Conservation (phyloP, 37 sponge, comb jelly and placozoan genomes). For the Halisarca cf. caerulea region DNA sequence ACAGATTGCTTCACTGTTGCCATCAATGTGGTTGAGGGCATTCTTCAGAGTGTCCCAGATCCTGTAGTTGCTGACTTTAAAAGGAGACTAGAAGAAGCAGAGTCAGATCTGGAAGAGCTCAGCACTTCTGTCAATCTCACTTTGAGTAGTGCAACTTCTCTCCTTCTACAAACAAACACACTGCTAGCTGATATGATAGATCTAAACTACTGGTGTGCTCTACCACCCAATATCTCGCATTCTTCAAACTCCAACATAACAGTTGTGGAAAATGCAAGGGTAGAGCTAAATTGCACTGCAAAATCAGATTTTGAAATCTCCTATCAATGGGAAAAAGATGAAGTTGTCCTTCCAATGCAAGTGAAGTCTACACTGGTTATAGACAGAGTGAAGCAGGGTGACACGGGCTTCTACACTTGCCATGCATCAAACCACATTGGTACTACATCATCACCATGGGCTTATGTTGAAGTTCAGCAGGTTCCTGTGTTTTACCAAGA, state of each 20-base stretch:
- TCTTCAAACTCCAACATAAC: conserved; percentile 3
- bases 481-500: conserved; percentile 5
- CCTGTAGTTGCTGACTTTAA: neutral
- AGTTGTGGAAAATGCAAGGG: neutral
- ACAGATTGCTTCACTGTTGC: conserved; percentile 21
- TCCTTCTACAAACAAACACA: neutral
- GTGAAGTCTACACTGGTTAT: neutral
- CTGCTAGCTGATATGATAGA: neutral
- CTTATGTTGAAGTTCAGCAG: conserved; percentile 13
- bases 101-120: conserved; percentile 10
- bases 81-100: neutral
- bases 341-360: neutral
- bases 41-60: neutral
- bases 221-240: conserved; percentile 12
- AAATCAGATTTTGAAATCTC: conserved; percentile 11
- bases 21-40: neutral
- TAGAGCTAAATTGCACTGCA: neutral
- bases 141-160: neutral
- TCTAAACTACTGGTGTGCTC: conserved; percentile 37
- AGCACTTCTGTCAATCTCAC: neutral
- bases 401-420: conserved; percentile 14
- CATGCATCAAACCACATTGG: conserved; percentile 8
- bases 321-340: conserved; percentile 23
- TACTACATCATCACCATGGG: neutral
- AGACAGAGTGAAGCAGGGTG: neutral